Evolutionary conservation across 2,113 vertebrate genomes (phyloP).

Genomic region (Redunca redunca): DNA sequence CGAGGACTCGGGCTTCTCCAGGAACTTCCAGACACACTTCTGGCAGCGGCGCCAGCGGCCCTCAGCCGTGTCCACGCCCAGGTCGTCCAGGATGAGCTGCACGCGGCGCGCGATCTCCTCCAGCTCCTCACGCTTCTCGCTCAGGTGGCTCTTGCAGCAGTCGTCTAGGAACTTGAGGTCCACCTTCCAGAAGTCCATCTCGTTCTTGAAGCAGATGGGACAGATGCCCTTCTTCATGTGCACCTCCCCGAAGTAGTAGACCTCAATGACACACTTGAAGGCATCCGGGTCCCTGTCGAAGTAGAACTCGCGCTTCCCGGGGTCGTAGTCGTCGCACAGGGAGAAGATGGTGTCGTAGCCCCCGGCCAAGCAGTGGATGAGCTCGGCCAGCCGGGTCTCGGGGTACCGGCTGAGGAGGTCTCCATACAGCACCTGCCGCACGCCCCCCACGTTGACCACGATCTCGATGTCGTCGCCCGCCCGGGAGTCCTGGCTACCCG

Average conservation of each 20-base stretch:
- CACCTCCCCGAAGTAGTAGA: constrained; percentile 95
- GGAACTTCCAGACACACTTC: constrained; percentile 92
- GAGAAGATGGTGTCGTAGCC: constrained; percentile 89
- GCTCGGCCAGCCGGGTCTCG: constrained; percentile 92
- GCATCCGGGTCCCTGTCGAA: constrained; percentile 97
- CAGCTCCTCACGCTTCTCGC: constrained; percentile 94
- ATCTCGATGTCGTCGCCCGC: constrained; percentile 87
- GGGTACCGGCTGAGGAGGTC: constrained; percentile 92
- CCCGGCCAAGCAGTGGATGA: constrained; percentile 86
- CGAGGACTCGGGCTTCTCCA: constrained; percentile 97
- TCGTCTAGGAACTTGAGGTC: constrained; percentile 93
- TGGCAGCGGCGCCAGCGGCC: constrained; percentile 88
- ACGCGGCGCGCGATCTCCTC: constrained; percentile 94
- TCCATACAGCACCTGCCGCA: constrained; percentile 88
- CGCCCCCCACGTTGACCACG: constrained; percentile 94
- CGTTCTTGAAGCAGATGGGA: constrained; percentile 96
- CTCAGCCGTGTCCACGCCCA: constrained; percentile 85
- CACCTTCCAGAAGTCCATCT: constrained; percentile 99
- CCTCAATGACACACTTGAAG: constrained; percentile 94
- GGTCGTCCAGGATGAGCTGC: constrained; percentile 92
- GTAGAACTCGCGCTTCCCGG: constrained; percentile 93
- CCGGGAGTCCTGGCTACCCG: constrained; percentile 78
- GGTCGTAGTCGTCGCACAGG: constrained; percentile 97
- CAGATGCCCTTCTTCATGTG: constrained; percentile 98
- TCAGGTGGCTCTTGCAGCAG: constrained; percentile 93